Evolutionary conservation across 2,113 vertebrate genomes (phyloP).

Genomic region (Numida meleagris): DNA sequence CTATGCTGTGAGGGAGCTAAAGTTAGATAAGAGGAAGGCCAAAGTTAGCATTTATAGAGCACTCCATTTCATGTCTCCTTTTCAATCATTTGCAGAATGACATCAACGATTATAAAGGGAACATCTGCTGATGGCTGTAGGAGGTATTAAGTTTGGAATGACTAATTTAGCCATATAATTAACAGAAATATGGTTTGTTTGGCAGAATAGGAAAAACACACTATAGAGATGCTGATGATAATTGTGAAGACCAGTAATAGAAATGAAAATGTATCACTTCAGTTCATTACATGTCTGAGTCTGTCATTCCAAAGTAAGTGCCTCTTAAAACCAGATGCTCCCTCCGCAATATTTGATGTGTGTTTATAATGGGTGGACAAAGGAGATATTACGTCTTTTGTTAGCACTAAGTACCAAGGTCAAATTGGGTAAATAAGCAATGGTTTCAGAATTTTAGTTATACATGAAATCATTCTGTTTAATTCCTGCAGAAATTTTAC

Average conservation of each 20-base stretch:
- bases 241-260: slow-evolving; percentile 61
- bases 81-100: slow-evolving; percentile 30
- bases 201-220: slow-evolving; percentile 44
- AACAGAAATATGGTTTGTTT: slow-evolving; percentile 59
- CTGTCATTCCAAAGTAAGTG: slow-evolving; percentile 52
- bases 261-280: slow-evolving; percentile 48
- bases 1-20: neutral
- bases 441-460: slow-evolving; percentile 3
- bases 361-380: slow-evolving; percentile 14
- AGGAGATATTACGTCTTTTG: slow-evolving; percentile 6
- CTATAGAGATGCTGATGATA: slow-evolving; percentile 55
- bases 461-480: neutral
- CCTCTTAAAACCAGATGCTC: slow-evolving; percentile 67
- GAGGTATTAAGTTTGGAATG: slow-evolving; percentile 63
- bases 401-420: slow-evolving; percentile 30
- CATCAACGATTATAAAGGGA: slow-evolving; percentile 44
- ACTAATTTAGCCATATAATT: slow-evolving; percentile 66
- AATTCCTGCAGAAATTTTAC: neutral
- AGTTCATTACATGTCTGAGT: slow-evolving; percentile 9
- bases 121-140: slow-evolving; percentile 72
- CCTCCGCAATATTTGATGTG: slow-evolving; percentile 29
- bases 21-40: neutral
- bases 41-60: slow-evolving; percentile 15
- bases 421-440: slow-evolving; percentile 2
- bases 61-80: neutral